Evolutionary conservation across 92 coral and sea anemone genomes (phyloP).

Genomic region (Actinostola sp.): DNA sequence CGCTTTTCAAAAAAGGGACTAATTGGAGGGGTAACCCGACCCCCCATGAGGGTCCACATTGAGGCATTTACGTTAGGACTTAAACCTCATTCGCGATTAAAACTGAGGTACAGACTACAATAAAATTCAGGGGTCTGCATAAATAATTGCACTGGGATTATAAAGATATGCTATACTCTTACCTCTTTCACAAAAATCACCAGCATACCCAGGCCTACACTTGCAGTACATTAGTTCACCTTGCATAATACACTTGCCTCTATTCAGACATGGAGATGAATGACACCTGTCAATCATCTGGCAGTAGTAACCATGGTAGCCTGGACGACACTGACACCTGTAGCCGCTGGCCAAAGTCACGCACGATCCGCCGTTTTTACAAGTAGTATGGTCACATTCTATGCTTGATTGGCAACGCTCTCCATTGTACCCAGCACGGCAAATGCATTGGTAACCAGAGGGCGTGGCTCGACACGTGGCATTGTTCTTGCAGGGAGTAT

Average conservation of each 20-base stretch:
- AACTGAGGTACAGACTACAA: too few relatives aligned
- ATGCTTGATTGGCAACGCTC: conserved; percentile 34
- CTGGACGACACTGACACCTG: conserved; percentile 59
- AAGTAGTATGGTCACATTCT: conserved; percentile 42
- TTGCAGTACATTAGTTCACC: conserved; percentile 63
- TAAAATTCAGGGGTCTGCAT: too few relatives aligned
- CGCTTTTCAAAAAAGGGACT: too few relatives aligned
- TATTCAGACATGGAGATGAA: conserved; percentile 68
- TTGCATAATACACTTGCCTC: conserved; percentile 71
- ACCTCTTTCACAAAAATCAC: conserved; percentile 67
- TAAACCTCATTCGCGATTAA: too few relatives aligned
- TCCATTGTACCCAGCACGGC: conserved; percentile 49
- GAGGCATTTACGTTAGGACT: too few relatives aligned
- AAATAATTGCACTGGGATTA: too few relatives aligned
- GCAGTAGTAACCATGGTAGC: conserved; percentile 75
- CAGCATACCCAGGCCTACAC: conserved; percentile 66
- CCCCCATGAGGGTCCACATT: too few relatives aligned
- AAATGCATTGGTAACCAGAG: conserved; percentile 47
- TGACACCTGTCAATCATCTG: conserved; percentile 70
- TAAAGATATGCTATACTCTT: neutral
- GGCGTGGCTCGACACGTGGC: conserved; percentile 42
- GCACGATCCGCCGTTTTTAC: conserved; percentile 73
- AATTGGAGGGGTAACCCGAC: too few relatives aligned
- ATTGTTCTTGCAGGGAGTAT: conserved; percentile 29
- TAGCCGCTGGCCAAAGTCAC: conserved; percentile 36